Evolutionary conservation across 23 tunicate genomes (phyloP).

Genomic region (Trididemnum nubilum): DNA sequence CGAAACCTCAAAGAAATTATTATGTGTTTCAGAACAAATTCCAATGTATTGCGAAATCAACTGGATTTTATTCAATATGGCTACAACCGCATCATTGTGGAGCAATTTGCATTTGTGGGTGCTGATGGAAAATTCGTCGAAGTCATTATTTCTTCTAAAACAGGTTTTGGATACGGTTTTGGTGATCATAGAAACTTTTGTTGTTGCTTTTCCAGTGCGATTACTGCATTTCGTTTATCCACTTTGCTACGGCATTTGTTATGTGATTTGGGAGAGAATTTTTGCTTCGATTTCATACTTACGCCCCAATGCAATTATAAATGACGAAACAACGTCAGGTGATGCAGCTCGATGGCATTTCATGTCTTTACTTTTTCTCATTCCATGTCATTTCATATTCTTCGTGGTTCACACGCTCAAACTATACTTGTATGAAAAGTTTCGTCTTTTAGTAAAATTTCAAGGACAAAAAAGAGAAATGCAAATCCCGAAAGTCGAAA

Average conservation of each 20-base stretch:
- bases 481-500: too few species aligned
- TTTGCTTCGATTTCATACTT: too few species aligned
- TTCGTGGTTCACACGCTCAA: too few species aligned
- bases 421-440: too few species aligned
- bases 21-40: constrained; percentile 7
- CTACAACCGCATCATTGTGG: not conserved
- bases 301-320: too few species aligned
- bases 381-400: too few species aligned
- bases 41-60: constrained; percentile 8
- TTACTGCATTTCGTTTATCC: constrained; percentile 42
- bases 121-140: not conserved
- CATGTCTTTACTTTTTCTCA: too few species aligned
- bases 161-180: not conserved
- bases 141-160: not conserved
- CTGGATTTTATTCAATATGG: constrained; percentile 36
- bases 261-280: too few species aligned
- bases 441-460: too few species aligned
- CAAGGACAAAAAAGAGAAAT: too few species aligned
- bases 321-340: too few species aligned
- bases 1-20: not conserved
- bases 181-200: constrained; percentile 22
- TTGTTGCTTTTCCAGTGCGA: constrained; percentile 41
- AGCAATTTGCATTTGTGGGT: not conserved
- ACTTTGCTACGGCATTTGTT: constrained; percentile 17
- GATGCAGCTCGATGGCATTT: too few species aligned